A percentile compares a stretch with the other conserved stretches of the same genome.
phyloP scores from a whole-genome alignment of 2,888 invertebrate species.

The Lasioglossum marginatum region DNA sequence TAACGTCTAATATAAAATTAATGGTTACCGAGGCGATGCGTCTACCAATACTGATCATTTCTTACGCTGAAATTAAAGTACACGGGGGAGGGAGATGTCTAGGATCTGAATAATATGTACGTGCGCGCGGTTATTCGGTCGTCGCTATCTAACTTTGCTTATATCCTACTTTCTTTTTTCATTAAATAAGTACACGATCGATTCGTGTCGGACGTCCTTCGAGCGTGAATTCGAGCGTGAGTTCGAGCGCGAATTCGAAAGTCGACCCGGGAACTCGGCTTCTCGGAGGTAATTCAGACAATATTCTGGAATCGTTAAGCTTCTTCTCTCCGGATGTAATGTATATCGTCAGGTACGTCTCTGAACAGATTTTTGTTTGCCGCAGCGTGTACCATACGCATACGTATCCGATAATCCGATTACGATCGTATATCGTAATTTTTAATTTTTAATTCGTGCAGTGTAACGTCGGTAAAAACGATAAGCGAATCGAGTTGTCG shows the following conservation, averaged over 20 bases:
- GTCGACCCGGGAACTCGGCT: conserved; percentile 19
- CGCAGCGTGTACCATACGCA: conserved; percentile 16
- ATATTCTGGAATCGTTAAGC: conserved; percentile 15
- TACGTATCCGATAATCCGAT: background rate
- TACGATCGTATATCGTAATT: background rate
- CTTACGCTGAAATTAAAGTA: conserved; percentile 49
- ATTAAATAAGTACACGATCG: conserved; percentile 43
- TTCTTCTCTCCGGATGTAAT: conserved; percentile 14
- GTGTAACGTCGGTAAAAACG: background rate
- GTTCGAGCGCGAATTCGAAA: background rate
- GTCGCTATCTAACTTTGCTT: conserved; percentile 34
- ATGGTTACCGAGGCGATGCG: conserved; percentile 36
- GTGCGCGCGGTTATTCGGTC: conserved; percentile 4
- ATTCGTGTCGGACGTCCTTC: conserved; percentile 20
- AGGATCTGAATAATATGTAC: conserved; percentile 5
- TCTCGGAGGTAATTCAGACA: background rate
- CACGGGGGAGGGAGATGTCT: conserved; percentile 18
- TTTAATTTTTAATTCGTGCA: background rate
- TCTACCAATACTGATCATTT: conserved; percentile 57
- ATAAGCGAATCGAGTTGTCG: background rate
- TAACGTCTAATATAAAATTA: conserved; percentile 40
- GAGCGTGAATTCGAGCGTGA: background rate
- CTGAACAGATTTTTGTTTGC: conserved; percentile 22
- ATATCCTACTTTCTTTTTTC: conserved; percentile 38
- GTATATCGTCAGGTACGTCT: conserved; percentile 52